Percentiles rank a stretch among this genome's conserved stretches.
These are phyloP conservation scores for Anthonomus grandis DNA, from an alignment of 1,140 invertebrate genomes.

Conservation along the genomic window DNA sequence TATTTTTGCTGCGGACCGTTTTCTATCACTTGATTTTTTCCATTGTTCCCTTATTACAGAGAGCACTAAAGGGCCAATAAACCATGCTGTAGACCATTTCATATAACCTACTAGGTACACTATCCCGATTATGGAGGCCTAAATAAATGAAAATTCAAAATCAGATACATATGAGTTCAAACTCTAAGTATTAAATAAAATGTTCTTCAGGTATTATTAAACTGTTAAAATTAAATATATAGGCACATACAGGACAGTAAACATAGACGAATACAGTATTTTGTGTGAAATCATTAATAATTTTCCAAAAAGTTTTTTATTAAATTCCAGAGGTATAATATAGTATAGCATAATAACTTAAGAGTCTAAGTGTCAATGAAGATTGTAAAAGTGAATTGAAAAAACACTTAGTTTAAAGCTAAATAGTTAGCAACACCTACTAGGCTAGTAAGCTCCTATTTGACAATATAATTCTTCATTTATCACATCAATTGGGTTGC, in stretches of 20 bases:
- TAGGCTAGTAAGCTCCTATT: too few relatives aligned
- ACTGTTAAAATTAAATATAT: neutral
- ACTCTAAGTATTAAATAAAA: neutral
- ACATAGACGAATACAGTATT: neutral
- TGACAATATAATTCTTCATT: too few relatives aligned
- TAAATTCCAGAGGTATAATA: too few relatives aligned
- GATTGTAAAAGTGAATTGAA: too few relatives aligned
- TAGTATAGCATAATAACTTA: too few relatives aligned
- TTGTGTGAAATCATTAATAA: neutral
- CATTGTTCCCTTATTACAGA: conserved; percentile 77
- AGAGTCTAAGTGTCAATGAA: too few relatives aligned
- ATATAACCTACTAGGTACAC: conserved; percentile 83
- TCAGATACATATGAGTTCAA: neutral
- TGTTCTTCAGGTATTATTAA: neutral
- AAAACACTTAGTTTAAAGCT: too few relatives aligned
- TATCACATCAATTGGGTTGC: too few relatives aligned
- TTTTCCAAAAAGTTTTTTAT: neutral
- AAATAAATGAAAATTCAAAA: conserved; percentile 18
- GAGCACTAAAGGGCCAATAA: conserved; percentile 76
- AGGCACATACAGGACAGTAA: neutral
- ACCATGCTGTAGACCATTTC: conserved; percentile 82
- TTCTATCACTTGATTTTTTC: conserved; percentile 69
- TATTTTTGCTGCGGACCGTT: conserved; percentile 75
- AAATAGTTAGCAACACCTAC: too few relatives aligned
- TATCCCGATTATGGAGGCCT: conserved; percentile 59